Evolutionary conservation across 2,888 invertebrate genomes (phyloP), one percentile per base, ranked within the genome.

Genomic region (Colletes collaris): DNA sequence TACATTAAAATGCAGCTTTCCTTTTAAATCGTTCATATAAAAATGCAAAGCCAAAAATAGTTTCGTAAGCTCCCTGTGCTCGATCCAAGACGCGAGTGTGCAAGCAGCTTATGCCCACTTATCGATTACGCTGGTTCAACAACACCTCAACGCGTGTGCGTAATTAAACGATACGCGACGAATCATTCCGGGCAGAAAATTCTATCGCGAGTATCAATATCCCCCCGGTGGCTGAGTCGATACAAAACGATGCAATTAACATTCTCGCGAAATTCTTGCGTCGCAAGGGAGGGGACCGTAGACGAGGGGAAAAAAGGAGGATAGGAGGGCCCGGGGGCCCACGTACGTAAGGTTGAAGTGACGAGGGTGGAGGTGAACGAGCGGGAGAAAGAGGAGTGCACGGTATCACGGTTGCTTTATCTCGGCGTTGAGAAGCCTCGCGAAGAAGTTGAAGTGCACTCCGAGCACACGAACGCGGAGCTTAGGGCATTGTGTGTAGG

Each of bases 401-500:
- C 76, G 74, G 85, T 86, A 89, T 86, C 86, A 81, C 84, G 88
- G 88, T 81, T 76, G 84, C 86, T 88, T 89, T 88, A 90, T 88
- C 90, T 86, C 76, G 67, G 50, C 65, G 73, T 76, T 49, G 84
- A 81, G 81, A 66, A 81, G 81, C 60, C 76, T 76, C 27, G 79
- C 81, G 69, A 84, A 87, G 87, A 84, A 86, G 78, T 83, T 82
- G 87, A 87, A 87, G 87, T 83, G 86, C 79, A 77, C 82, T 84
- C 69, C 68, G 60, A 75, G 70, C 79, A 74, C 80, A 83, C 73
- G 82, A 81, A 87, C 81, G 81, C 76, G 76, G 35, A 81, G 67
- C 65, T 72, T 53, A 71, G 74, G 50, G 77, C 62, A 87, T 86
- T 87, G 85, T 87, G 82, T 78, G 64, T 67, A 72, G 77, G 83